phyloP scores from a whole-genome alignment of 2,797 vertebrate genomes.

The Alectoris magna region DNA sequence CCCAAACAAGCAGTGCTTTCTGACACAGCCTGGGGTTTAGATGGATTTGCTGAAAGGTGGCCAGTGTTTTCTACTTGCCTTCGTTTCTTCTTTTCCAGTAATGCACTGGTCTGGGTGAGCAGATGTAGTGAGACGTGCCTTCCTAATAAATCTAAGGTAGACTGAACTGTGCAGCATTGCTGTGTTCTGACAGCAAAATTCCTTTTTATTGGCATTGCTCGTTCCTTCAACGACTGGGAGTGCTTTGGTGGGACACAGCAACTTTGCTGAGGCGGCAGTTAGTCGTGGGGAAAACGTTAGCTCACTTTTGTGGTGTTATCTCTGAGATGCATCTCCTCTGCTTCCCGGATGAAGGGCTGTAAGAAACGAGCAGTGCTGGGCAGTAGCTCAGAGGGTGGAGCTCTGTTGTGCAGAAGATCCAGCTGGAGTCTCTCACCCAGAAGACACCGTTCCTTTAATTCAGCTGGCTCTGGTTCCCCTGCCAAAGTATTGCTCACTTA shows the following conservation, averaged over 20 bases:
- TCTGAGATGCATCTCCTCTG: background rate
- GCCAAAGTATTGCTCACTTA: background rate
- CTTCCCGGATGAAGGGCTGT: background rate
- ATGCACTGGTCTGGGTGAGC: background rate
- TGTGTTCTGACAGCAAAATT: background rate
- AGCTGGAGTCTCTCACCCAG: background rate
- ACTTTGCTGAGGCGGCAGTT: background rate
- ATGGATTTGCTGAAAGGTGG: background rate
- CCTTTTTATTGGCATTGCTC: background rate
- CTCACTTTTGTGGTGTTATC: background rate
- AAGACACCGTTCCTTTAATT: background rate
- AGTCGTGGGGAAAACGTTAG: background rate
- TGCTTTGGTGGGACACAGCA: background rate
- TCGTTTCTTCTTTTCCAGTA: background rate
- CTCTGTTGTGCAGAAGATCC: background rate
- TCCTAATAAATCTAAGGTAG: background rate
- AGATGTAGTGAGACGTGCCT: background rate
- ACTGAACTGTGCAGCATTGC: no score
- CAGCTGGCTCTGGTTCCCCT: background rate
- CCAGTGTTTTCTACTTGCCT: rapidly evolving
- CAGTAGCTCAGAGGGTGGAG: background rate
- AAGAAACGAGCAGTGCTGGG: background rate
- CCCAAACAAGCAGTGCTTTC: background rate
- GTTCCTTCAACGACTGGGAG: background rate
- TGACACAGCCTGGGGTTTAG: background rate